Percentiles rank a stretch among this genome's conserved stretches.
These are phyloP conservation scores for Frankliniella fusca DNA, from an alignment of 2,888 invertebrate genomes.

Conservation along the genomic window DNA sequence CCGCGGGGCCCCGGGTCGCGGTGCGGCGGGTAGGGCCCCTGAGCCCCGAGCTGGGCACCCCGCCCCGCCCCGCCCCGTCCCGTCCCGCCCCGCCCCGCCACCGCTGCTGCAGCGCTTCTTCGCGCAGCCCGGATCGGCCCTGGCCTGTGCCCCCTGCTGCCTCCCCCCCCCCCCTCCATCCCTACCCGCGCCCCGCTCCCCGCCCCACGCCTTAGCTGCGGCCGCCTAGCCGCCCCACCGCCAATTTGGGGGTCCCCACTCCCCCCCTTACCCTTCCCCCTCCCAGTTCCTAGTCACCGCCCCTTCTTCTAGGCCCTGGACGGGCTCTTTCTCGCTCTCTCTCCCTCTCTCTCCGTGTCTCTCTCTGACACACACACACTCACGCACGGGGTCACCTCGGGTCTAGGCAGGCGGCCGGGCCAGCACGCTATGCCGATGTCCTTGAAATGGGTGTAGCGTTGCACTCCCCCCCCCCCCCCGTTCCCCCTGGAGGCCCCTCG, in stretches of 20 bases:
- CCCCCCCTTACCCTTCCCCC: background rate
- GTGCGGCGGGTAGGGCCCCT: background rate
- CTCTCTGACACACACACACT: no score
- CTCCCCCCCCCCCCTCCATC: background rate
- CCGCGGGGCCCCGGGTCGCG: background rate
- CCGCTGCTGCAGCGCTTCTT: background rate
- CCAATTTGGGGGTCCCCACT: background rate
- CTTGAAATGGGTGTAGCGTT: slow-evolving; percentile 22
- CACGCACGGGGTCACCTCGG: slow-evolving; percentile 1
- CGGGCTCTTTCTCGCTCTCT: no score
- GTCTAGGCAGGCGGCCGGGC: background rate
- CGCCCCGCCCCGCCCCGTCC: background rate
- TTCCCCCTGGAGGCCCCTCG: no score
- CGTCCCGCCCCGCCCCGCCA: background rate
- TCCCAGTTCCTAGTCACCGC: background rate
- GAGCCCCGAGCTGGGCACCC: background rate
- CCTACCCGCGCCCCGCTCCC: background rate
- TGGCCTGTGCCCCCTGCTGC: background rate
- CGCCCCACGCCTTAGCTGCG: background rate
- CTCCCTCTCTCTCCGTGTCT: no score
- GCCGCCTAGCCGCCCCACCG: background rate
- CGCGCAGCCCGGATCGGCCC: background rate
- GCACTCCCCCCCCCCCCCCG: background rate
- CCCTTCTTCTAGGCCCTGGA: background rate
- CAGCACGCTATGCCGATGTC: background rate